A percentile compares a stretch with the other conserved stretches of the same genome.
These are phyloP conservation scores for Leptoteleia sp. DNA, from an alignment of 1,140 invertebrate species.

Conservation along the genomic window DNA sequence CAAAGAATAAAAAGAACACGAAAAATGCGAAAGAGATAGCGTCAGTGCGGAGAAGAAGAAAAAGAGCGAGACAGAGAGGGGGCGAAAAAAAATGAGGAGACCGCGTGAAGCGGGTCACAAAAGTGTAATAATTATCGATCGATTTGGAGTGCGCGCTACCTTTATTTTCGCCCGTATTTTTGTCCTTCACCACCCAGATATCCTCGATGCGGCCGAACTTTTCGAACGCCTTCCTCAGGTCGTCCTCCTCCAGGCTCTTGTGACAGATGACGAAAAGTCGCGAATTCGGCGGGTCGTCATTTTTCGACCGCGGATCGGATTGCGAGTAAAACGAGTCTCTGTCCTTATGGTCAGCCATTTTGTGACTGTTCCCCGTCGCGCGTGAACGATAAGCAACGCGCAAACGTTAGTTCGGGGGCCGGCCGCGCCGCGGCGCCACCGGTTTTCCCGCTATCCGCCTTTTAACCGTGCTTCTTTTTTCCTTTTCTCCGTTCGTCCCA, in stretches of 20 bases:
- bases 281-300: slow-evolving; percentile 91
- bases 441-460: too few species aligned
- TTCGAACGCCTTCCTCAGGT: slow-evolving; percentile 89
- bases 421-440: too few species aligned
- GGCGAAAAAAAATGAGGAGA: slow-evolving; percentile 4
- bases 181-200: slow-evolving; percentile 93
- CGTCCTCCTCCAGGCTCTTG: slow-evolving; percentile 90
- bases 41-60: too few species aligned
- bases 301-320: slow-evolving; percentile 79
- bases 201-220: slow-evolving; percentile 93
- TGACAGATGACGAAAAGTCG: slow-evolving; percentile 93
- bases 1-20: too few species aligned
- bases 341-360: slow-evolving; percentile 80
- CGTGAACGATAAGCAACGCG: too few species aligned
- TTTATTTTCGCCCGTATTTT: slow-evolving; percentile 91
- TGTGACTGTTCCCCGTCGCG: too few species aligned
- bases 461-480: too few species aligned
- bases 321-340: slow-evolving; percentile 77
- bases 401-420: too few species aligned
- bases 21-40: too few species aligned
- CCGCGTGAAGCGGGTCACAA: slow-evolving; percentile 26
- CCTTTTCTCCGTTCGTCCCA: too few species aligned
- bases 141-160: slow-evolving; percentile 81
- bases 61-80: too few species aligned
- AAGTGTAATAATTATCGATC: slow-evolving; percentile 66